A percentile compares a stretch with the other conserved stretches of the same genome.
These are phyloP conservation scores for Natrix natrix DNA, from an alignment of 2,797 vertebrate species.

Conservation along the genomic window DNA sequence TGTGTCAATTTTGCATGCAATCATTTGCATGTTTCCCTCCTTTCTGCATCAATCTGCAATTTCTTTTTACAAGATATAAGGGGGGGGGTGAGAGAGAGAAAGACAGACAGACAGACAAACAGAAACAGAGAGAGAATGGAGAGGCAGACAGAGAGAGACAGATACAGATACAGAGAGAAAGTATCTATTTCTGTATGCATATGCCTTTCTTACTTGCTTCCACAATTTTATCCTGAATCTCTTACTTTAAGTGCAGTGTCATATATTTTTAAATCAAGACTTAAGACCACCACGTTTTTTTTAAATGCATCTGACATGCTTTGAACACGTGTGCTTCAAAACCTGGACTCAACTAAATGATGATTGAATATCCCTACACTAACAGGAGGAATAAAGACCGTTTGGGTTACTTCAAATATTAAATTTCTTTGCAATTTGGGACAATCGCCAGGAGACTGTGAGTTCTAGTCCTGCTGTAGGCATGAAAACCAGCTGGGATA, in stretches of 20 bases:
- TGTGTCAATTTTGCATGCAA: not conserved
- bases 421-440: not conserved
- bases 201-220: not conserved
- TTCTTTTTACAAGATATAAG: not conserved
- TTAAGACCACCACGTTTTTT: not conserved
- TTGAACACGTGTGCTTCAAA: not conserved
- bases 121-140: too few relatives aligned
- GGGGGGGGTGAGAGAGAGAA: too few relatives aligned
- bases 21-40: not conserved
- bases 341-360: not conserved
- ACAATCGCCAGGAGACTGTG: too few relatives aligned
- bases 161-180: too few relatives aligned
- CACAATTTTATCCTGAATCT: not conserved
- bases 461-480: too few relatives aligned
- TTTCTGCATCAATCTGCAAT: not conserved
- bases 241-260: not conserved
- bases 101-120: too few relatives aligned
- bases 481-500: not conserved
- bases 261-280: not conserved
- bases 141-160: too few relatives aligned
- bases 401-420: not conserved
- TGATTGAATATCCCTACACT: not conserved
- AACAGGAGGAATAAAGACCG: not conserved
- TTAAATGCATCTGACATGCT: not conserved
- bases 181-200: not conserved